A percentile compares a stretch with the other conserved stretches of the same genome.
phyloP scores from a whole-genome alignment of 92 coral and sea anemone species.

The Montipora capitata region DNA sequence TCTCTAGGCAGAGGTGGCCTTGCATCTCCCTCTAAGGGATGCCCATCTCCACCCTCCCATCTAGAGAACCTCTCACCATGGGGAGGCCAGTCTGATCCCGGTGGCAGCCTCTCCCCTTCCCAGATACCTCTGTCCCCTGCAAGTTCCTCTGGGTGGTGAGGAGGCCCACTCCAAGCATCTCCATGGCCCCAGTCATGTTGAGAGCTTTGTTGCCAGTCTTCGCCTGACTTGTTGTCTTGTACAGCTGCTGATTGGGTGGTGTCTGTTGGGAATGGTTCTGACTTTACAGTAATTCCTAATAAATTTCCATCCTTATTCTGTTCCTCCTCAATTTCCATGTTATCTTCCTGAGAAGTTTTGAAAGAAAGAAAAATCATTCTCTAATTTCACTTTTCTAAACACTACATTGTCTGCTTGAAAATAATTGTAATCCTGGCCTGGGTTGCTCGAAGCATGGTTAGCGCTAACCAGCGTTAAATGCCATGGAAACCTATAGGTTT shows the following conservation, averaged over 20 bases:
- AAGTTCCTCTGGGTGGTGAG: conserved; percentile 17
- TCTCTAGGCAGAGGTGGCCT: conserved; percentile 33
- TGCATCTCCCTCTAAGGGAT: conserved; percentile 11
- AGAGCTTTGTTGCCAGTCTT: conserved; percentile 7
- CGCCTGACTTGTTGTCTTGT: neutral
- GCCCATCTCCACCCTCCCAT: conserved; percentile 18
- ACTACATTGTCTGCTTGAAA: too few relatives aligned
- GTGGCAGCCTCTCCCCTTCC: conserved; percentile 2
- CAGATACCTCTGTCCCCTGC: neutral
- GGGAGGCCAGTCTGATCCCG: conserved; percentile 24
- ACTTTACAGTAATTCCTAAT: neutral
- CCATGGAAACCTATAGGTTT: too few relatives aligned
- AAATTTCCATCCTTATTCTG: neutral
- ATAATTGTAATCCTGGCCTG: too few relatives aligned
- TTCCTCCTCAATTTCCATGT: conserved; percentile 23
- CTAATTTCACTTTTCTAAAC: neutral
- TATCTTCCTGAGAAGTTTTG: conserved; percentile 24
- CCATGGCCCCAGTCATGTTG: conserved; percentile 38
- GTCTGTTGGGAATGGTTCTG: neutral
- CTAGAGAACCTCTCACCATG: conserved; percentile 7
- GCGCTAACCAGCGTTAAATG: too few relatives aligned
- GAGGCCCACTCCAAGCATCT: conserved; percentile 62
- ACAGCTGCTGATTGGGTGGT: neutral
- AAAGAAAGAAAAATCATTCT: neutral
- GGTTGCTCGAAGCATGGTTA: too few relatives aligned